Percentiles rank a stretch among this genome's conserved stretches.
Conservation (phyloP, 2,113 vertebrate genomes). For the human (Homo sapiens) region GRCh38 chr18:10493001-10493500, state of each 20-base stretch:
- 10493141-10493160: slow-evolving; percentile 74
- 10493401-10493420: accelerated
- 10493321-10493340: not conserved
- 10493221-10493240: not conserved
- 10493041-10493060: slow-evolving; percentile 8
- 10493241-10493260: not conserved
- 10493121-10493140: slow-evolving; percentile 64
- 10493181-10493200: slow-evolving; percentile 69
- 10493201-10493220: slow-evolving; percentile 5
- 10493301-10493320: not conserved
- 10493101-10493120: slow-evolving; percentile 69
- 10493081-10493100: not conserved
- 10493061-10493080: not conserved
- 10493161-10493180: slow-evolving; percentile 74
- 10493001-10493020: slow-evolving; percentile 31
- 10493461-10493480: not conserved
- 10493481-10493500: not conserved
- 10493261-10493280: not conserved
- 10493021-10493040: not conserved
- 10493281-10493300: not conserved
- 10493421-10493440: not conserved
- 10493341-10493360: not conserved
- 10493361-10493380: not conserved
- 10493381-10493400: not conserved
- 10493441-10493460: not conserved